These are phyloP conservation scores for Clanis bilineata DNA, from an alignment of 2,888 invertebrate species.

Conservation along the genomic window DNA sequence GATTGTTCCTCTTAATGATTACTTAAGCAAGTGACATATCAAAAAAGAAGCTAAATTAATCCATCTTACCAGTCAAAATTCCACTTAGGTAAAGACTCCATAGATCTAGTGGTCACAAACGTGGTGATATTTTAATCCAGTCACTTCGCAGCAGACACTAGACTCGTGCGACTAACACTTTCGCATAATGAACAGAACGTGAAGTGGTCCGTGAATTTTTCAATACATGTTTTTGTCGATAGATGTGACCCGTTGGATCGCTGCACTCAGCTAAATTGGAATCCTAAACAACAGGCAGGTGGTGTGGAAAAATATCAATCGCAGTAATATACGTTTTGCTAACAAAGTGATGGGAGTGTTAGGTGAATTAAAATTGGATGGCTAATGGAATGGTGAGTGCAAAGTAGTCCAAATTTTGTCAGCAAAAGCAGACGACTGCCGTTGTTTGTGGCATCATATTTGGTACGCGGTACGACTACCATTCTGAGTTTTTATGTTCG, in stretches of 20 bases:
- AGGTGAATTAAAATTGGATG: not conserved
- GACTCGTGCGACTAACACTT: not conserved
- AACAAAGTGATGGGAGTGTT: not conserved
- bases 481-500: no score
- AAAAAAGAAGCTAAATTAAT: no score
- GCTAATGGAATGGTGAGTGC: not conserved
- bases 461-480: no score
- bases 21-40: no score
- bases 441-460: no score
- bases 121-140: not conserved
- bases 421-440: no score
- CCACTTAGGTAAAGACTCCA: no score
- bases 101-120: no score
- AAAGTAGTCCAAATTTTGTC: no score
- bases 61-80: no score
- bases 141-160: not conserved
- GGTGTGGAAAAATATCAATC: slow-evolving; percentile 32
- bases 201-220: slow-evolving; percentile 9
- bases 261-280: slow-evolving; percentile 29
- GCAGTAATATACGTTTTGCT: slow-evolving; percentile 22
- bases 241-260: slow-evolving; percentile 1
- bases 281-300: slow-evolving; percentile 32
- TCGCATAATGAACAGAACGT: not conserved
- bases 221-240: slow-evolving; percentile 11
- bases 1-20: no score